These are phyloP conservation scores for Strigamia maritima DNA, from an alignment of 2,888 invertebrate species.

Conservation along the genomic window DNA sequence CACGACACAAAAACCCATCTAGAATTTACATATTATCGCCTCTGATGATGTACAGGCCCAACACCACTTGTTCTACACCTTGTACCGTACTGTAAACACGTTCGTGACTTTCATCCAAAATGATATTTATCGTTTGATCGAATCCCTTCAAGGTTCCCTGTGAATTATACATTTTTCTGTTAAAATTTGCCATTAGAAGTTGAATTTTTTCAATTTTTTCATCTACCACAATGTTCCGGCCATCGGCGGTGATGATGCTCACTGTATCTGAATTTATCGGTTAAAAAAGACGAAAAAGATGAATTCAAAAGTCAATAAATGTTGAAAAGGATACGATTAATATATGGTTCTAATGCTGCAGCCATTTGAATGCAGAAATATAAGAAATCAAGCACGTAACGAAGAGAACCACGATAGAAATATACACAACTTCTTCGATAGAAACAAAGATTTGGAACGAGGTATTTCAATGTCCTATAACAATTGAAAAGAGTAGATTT, in stretches of 20 bases:
- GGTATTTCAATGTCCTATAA: too few relatives aligned
- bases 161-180: conserved; percentile 46
- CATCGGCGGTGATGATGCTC: conserved; percentile 93
- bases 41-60: conserved; percentile 94
- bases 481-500: neutral
- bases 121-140: conserved; percentile 98
- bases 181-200: conserved; percentile 33
- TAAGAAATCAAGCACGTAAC: neutral
- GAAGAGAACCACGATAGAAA: too few relatives aligned
- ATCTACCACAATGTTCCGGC: conserved; percentile 85
- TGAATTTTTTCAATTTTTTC: conserved; percentile 6
- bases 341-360: conserved; percentile 81
- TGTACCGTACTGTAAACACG: conserved; percentile 89
- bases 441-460: too few relatives aligned
- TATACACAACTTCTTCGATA: too few relatives aligned
- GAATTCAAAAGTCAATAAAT: neutral
- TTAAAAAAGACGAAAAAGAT: neutral
- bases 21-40: conserved; percentile 89
- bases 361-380: conserved; percentile 53
- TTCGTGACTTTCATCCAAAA: conserved; percentile 96
- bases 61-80: conserved; percentile 91
- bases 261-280: conserved; percentile 62
- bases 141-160: conserved; percentile 95
- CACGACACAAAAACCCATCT: neutral
- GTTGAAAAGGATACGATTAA: conserved; percentile 69